Percentiles rank a stretch among this genome's conserved stretches.
phyloP scores from a whole-genome alignment of 2,797 vertebrate species.

The Melanotaenia boesemani region DNA sequence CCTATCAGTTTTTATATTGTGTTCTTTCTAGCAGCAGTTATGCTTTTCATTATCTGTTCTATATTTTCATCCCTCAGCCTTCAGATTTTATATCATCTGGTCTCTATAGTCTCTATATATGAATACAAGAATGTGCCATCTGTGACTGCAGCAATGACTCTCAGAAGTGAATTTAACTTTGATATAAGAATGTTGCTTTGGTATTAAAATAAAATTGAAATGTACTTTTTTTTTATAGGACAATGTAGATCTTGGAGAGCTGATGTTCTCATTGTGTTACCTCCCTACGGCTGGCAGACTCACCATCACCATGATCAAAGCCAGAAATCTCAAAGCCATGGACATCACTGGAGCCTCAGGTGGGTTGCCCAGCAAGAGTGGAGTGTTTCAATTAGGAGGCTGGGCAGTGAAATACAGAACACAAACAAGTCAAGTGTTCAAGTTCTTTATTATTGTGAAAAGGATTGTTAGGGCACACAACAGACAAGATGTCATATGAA shows the following conservation, averaged over 20 bases:
- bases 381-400: not conserved
- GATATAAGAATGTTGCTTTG: not conserved
- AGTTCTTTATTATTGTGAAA: not conserved
- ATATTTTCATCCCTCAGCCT: not conserved
- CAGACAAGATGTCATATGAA: too few relatives aligned
- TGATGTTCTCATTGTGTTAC: constrained; percentile 99
- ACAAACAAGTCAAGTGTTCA: not conserved
- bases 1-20: not conserved
- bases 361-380: constrained; percentile 61
- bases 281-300: constrained; percentile 97
- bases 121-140: not conserved
- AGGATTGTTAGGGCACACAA: not conserved
- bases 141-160: not conserved
- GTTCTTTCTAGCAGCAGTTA: not conserved
- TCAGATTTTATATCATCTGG: not conserved
- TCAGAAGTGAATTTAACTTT: not conserved
- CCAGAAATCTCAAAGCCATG: constrained; percentile 99
- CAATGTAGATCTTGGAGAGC: constrained; percentile 95
- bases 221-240: constrained; percentile 82
- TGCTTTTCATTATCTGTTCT: not conserved
- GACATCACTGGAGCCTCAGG: constrained; percentile 99
- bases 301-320: constrained; percentile 99
- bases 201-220: not conserved
- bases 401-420: not conserved
- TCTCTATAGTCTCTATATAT: not conserved